These are phyloP conservation scores for Halichoerus grypus DNA, from an alignment of 2,113 vertebrate genomes.

Conservation along the genomic window DNA sequence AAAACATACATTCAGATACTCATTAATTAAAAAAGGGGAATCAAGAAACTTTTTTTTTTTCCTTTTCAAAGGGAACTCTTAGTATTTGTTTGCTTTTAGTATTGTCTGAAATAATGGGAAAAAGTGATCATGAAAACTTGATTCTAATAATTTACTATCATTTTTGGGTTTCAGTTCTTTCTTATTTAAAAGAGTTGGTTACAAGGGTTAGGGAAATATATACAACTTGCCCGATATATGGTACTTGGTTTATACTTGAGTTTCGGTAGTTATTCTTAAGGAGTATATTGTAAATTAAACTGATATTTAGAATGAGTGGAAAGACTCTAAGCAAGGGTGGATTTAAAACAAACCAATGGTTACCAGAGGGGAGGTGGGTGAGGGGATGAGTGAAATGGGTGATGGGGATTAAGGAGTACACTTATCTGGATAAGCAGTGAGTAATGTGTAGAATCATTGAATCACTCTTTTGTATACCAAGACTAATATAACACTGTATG, in stretches of 20 bases:
- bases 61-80: not conserved
- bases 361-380: not conserved
- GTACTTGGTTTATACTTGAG: not conserved
- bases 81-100: conserved; percentile 7
- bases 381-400: not conserved
- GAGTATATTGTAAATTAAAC: not conserved
- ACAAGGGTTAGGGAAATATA: not conserved
- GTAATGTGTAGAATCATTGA: not conserved
- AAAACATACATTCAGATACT: not conserved
- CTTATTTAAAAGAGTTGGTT: not conserved
- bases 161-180: not conserved
- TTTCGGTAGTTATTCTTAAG: not conserved
- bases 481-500: not conserved
- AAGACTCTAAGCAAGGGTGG: not conserved
- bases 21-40: not conserved
- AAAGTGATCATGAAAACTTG: not conserved
- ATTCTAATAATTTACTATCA: not conserved
- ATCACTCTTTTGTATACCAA: not conserved
- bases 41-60: not conserved
- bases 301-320: not conserved
- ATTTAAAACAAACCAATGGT: not conserved
- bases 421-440: not conserved
- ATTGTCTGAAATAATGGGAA: not conserved
- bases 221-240: not conserved
- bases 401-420: not conserved